Conservation (phyloP, 2,113 vertebrate genomes). For the Struthio camelus region DNA sequence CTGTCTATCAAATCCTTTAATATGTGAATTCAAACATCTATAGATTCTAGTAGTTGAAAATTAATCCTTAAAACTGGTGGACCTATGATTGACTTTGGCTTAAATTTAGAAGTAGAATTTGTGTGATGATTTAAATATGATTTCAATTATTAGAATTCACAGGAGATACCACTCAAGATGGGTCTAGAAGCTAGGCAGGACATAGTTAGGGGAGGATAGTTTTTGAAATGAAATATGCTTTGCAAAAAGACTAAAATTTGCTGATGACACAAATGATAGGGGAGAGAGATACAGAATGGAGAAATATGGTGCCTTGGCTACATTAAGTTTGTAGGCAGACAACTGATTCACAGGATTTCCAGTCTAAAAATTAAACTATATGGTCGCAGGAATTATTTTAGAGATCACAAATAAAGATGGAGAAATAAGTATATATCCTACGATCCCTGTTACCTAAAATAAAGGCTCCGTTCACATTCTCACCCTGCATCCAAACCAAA, state of each 20-base stretch:
- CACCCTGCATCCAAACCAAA: background rate
- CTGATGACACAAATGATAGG: background rate
- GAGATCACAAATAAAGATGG: background rate
- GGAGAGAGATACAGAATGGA: background rate
- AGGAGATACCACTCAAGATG: background rate
- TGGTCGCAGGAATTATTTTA: background rate
- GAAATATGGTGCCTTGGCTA: background rate
- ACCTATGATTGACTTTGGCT: background rate
- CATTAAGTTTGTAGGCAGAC: background rate
- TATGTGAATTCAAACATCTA: conserved; percentile 38
- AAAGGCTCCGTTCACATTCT: background rate
- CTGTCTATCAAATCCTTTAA: conserved; percentile 35
- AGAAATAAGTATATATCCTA: background rate
- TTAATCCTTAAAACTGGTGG: conserved; percentile 45
- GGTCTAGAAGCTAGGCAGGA: background rate
- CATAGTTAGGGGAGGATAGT: background rate
- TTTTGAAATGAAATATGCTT: conserved; percentile 12
- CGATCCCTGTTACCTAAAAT: background rate
- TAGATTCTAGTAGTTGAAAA: conserved; percentile 24
- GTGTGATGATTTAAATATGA: background rate
- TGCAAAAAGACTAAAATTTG: conserved; percentile 12
- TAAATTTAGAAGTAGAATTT: background rate
- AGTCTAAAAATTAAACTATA: background rate
- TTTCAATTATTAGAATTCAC: conserved; percentile 46
- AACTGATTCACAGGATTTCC: background rate